Evolutionary conservation across 2,113 vertebrate species (phyloP), one percentile per base, ranked within the genome.

Genomic region (Strigops habroptila): DNA sequence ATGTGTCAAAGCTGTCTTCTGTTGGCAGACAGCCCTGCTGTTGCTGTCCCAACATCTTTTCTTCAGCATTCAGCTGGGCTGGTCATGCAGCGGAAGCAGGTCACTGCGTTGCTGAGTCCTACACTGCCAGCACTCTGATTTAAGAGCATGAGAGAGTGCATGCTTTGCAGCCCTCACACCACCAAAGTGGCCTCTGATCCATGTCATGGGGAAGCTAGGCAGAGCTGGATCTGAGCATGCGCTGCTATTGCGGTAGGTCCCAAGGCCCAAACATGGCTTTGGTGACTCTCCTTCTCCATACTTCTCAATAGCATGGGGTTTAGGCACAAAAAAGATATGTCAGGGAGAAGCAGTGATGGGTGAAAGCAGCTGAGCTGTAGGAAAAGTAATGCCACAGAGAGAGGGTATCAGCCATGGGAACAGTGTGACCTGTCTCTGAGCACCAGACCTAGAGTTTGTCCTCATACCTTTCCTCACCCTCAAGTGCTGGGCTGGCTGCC

Each of bases 171-270:
- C n/a, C 39, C 57, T 28, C 4, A 0, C 10, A 2, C 10, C 37
- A 31, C 46, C 14, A 3, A 4, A 35, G 60, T 24, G 37, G 46
- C 46, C 31, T 25, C 39, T 28, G 28, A 18, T 21, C 75, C 43
- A 4, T 0, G 2, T 27, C 3, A 0, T 0, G 1, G 64, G 68
- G 51, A 23, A 48, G 35, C 44, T 19, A 23, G 65, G 74, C 31
- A 18, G 28, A 39, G 49, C 35, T 30, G 41, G 39, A 10, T 17
- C 53, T 30, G 17, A 30, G 69, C 44, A 6, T 1, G 0, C 15
- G 0, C 52, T 46, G 48, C 12, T 6, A 13, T n/a, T 1, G 0
- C 0, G 0, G 11, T 1, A 11, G 28, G 22, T 46, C 12, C 17
- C 10, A 21, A n/a, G 51, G 30, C 51, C 48, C 28, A 23, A 9